Conservation (phyloP, 2,888 invertebrate species). For the Oligia strigilis region DNA sequence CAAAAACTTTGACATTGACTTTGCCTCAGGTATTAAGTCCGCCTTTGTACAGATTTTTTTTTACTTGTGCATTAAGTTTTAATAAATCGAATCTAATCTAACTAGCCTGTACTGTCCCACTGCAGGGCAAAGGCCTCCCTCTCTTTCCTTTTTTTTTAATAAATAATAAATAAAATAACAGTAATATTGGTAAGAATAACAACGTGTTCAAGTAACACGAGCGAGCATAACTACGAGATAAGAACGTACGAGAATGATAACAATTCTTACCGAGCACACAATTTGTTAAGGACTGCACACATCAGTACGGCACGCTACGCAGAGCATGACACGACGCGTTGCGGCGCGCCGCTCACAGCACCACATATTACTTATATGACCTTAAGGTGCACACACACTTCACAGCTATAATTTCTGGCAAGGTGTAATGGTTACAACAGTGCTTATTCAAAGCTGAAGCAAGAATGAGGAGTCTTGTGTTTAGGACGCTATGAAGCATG, state of each 20-base stretch:
- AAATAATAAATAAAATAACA: no score
- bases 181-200: neutral
- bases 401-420: neutral
- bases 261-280: constrained; percentile 30
- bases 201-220: neutral
- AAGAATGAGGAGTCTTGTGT: neutral
- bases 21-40: no score
- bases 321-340: constrained; percentile 47
- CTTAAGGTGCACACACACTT: constrained; percentile 42
- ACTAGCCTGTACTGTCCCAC: no score
- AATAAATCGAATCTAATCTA: no score
- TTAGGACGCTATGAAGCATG: neutral
- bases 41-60: no score
- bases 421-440: neutral
- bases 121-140: no score
- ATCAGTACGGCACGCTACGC: constrained; percentile 39
- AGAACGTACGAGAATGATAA: constrained; percentile 2
- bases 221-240: neutral
- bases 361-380: constrained; percentile 55
- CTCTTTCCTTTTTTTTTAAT: no score
- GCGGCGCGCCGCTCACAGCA: constrained; percentile 40
- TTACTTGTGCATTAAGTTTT: no score
- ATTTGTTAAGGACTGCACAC: constrained; percentile 45
- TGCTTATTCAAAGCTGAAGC: neutral
- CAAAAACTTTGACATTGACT: no score